Conservation (phyloP, 2,797 vertebrate species). For the Mareca penelope region DNA sequence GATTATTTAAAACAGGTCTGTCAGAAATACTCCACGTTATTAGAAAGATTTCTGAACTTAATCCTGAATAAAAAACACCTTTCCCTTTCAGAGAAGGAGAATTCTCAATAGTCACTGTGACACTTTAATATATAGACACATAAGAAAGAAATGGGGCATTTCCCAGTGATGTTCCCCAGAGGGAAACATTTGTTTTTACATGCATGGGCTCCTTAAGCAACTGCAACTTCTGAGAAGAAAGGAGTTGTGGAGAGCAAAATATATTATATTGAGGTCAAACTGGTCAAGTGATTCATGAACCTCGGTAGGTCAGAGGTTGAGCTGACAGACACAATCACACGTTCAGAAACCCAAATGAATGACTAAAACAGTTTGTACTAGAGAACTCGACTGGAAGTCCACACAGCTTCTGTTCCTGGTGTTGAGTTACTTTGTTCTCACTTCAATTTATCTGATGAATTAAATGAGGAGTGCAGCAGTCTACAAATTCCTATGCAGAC, state of each 20-base stretch:
- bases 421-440: neutral
- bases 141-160: neutral
- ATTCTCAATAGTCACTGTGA: neutral
- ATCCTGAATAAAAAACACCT: neutral
- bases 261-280: neutral
- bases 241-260: neutral
- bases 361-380: neutral
- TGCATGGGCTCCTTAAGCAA: neutral
- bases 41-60: conserved; percentile 21
- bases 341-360: neutral
- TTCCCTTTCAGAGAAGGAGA: neutral
- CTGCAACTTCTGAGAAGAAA: neutral
- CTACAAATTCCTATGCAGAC: neutral
- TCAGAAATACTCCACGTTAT: neutral
- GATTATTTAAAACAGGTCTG: conserved; percentile 35
- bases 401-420: neutral
- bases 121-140: neutral
- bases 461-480: neutral
- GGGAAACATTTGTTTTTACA: neutral
- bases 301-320: neutral
- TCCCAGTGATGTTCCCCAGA: neutral
- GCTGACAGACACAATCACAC: neutral
- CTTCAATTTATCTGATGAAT: neutral
- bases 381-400: neutral
- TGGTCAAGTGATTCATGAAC: neutral